phyloP scores from a whole-genome alignment of 2,797 vertebrate genomes.

The Rhabdomys pumilio region DNA sequence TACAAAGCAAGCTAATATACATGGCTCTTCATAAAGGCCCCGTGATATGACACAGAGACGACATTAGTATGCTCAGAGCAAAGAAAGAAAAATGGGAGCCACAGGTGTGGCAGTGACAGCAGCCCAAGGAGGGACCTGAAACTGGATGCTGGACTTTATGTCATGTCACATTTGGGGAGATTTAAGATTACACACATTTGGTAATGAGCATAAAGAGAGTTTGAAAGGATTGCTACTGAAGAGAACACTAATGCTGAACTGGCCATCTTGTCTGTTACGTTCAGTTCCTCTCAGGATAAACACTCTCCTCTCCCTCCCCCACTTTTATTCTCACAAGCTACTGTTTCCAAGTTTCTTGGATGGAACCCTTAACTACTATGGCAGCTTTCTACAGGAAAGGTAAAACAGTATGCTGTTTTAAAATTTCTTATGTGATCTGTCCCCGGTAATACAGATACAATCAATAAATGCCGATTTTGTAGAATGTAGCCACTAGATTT shows the following conservation, averaged over 20 bases:
- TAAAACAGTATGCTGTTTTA: neutral
- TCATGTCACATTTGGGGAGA: neutral
- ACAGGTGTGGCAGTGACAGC: neutral
- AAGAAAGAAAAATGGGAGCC: neutral
- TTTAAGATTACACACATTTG: neutral
- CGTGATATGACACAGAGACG: neutral
- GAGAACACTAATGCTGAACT: neutral
- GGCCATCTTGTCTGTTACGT: neutral
- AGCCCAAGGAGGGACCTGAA: neutral
- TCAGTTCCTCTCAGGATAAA: neutral
- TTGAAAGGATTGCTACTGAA: neutral
- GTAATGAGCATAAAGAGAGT: neutral
- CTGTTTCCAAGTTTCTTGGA: neutral
- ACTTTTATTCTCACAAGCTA: neutral
- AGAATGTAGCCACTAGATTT: constrained; percentile 13
- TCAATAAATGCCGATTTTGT: constrained; percentile 20
- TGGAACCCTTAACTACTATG: neutral
- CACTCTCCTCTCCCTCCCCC: neutral
- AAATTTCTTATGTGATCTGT: neutral
- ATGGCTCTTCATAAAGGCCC: neutral
- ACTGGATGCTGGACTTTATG: neutral
- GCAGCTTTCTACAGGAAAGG: neutral
- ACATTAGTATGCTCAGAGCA: neutral
- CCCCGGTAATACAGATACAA: neutral
- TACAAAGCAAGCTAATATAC: neutral